phyloP scores from a whole-genome alignment of 2,888 invertebrate genomes.

The Drosophila demipolita region DNA sequence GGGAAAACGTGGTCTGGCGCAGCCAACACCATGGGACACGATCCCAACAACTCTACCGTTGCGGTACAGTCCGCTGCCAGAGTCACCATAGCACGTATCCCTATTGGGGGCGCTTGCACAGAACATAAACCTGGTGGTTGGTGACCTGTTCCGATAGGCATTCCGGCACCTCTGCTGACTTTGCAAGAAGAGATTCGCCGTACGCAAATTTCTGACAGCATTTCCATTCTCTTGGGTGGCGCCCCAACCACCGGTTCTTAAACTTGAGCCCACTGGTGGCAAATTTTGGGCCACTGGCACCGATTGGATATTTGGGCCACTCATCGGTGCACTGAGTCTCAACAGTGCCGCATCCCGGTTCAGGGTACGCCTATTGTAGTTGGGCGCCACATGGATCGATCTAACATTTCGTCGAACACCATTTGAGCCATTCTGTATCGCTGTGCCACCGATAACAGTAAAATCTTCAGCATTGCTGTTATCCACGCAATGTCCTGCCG shows the following conservation, averaged over 20 bases:
- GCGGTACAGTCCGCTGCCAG: slow-evolving; percentile 68
- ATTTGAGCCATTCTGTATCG: slow-evolving; percentile 39
- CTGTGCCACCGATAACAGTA: slow-evolving; percentile 60
- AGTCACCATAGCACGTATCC: slow-evolving; percentile 81
- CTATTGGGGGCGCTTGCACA: slow-evolving; percentile 53
- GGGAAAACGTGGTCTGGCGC: slow-evolving; percentile 87
- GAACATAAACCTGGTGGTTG: slow-evolving; percentile 65
- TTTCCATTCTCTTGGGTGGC: slow-evolving; percentile 39
- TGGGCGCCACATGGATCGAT: slow-evolving; percentile 6
- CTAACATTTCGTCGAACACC: slow-evolving; percentile 41
- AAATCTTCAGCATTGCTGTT: slow-evolving; percentile 20
- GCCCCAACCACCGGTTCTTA: slow-evolving; percentile 72
- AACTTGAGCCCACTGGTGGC: slow-evolving; percentile 19
- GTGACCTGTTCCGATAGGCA: slow-evolving; percentile 25
- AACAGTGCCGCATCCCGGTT: slow-evolving; percentile 67
- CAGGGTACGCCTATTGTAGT: slow-evolving; percentile 24
- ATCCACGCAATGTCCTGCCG: slow-evolving; percentile 70
- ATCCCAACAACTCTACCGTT: slow-evolving; percentile 86
- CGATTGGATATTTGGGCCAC: slow-evolving; percentile 51
- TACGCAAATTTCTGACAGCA: slow-evolving; percentile 35
- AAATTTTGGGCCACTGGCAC: neutral
- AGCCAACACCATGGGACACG: slow-evolving; percentile 86
- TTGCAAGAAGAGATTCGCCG: slow-evolving; percentile 31
- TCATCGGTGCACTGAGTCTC: slow-evolving; percentile 36
- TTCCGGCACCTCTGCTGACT: neutral